phyloP scores from a whole-genome alignment of 1,140 invertebrate species.

The Zaprionus lachaisei region DNA sequence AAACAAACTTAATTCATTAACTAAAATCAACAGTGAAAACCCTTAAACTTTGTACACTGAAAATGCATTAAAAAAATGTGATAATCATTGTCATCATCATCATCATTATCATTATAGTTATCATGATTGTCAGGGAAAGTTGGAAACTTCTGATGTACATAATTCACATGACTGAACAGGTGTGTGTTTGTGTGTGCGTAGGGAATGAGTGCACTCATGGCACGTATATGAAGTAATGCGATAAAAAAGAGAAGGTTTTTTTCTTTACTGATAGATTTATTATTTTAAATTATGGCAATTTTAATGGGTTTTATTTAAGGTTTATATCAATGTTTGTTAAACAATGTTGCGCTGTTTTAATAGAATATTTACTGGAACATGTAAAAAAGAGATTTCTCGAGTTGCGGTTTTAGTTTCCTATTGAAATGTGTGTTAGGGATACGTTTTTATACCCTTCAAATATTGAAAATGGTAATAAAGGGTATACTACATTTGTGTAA shows the following conservation, averaged over 20 bases:
- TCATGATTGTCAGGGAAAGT: constrained; percentile 11
- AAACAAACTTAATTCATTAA: constrained; percentile 72
- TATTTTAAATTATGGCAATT: neutral
- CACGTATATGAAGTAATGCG: neutral
- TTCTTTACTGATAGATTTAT: neutral
- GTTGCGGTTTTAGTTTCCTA: no score
- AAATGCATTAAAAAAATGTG: constrained; percentile 63
- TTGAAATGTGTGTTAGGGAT: no score
- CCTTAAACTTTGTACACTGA: constrained; percentile 35
- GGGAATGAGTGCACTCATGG: neutral
- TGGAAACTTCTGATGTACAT: constrained; percentile 6
- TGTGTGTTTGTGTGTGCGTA: constrained; percentile 1
- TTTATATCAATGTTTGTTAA: neutral
- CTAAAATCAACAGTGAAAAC: constrained; percentile 48
- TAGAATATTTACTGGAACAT: no score
- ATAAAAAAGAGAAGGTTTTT: neutral
- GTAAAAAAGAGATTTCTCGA: no score
- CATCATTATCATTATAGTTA: neutral
- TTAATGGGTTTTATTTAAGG: neutral
- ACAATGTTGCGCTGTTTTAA: no score
- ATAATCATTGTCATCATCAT: neutral
- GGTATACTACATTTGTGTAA: no score
- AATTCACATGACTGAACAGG: constrained; percentile 28
- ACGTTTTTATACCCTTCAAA: no score
- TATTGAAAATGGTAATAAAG: no score